Evolutionary conservation across 2,113 vertebrate genomes (phyloP), one percentile per base, ranked within the genome.

Genomic region (Sinosuthora webbiana): DNA sequence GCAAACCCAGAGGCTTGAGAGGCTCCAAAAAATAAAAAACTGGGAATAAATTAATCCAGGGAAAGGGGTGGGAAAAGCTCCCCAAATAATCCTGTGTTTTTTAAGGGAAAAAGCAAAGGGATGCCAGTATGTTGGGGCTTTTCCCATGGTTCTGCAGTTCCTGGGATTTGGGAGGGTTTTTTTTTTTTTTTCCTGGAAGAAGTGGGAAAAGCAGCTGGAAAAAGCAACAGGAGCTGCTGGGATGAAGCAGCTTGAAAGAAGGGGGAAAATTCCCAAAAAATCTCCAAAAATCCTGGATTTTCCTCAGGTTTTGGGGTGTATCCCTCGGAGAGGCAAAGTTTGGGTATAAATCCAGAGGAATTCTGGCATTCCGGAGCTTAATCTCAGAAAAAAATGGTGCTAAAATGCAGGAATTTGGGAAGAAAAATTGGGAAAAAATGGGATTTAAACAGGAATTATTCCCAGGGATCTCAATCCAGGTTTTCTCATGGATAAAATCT

Each of bases 381-480:
- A 33, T 33, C 23, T 30, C 1, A 2, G 24, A 20, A 49, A 49
- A 49, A 49, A 44, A 13, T 0, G 8, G 30, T 28, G 30, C 15
- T 15, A 22, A 13, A 47, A 56, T 24, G 5, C 0, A 2, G n/a
- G 15, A 15, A 65, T 49, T 30, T 16, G 15, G 42, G 50, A 49
- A 56, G 15, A n/a, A 55, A 55, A 45, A 47, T 5, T 0, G 2
- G 28, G 7, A 4, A 33, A 47, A 41, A 22, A 8, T 0, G 6
- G 13, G 42, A 75, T 57, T 65, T 41, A 41, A n/a, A 7, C 28
- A 47, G 15, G 23, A 28, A 23, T 56, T 47, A 19, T 13, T 64
- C 49, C 41, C 41, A 27, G 23, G 15, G 27, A 74, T 56, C 41
- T n/a, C 22, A 74, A 18, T 47, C 69, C 41, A 30, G 42, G 41